Percentiles rank a stretch among this genome's conserved stretches.
These are phyloP conservation scores for Tenthredo distinguenda DNA, from an alignment of 2,888 invertebrate species.

Conservation along the genomic window DNA sequence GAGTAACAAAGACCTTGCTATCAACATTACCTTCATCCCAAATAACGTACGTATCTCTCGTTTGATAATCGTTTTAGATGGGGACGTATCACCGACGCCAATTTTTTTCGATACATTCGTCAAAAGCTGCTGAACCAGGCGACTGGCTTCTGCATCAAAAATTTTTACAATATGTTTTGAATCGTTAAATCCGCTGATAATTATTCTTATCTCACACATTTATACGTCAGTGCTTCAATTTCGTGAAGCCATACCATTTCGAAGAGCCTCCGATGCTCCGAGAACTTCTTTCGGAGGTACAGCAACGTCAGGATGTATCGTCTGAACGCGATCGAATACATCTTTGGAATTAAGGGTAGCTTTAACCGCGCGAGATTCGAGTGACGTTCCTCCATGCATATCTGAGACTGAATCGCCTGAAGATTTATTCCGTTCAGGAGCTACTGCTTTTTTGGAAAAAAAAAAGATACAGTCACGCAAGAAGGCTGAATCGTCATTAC, in stretches of 20 bases:
- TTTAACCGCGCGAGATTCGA: neutral
- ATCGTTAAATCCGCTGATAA: neutral
- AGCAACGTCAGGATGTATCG: conserved; percentile 59
- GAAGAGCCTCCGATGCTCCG: neutral
- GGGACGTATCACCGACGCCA: neutral
- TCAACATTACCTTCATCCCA: neutral
- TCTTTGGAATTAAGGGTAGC: conserved; percentile 42
- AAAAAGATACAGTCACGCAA: neutral
- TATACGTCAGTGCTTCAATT: neutral
- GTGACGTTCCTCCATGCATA: neutral
- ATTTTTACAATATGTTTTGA: neutral
- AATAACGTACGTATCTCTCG: neutral
- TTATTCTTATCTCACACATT: neutral
- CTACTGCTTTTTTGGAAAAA: neutral
- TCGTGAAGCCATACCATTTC: neutral
- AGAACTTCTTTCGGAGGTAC: conserved; percentile 35
- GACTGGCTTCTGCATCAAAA: conserved; percentile 54
- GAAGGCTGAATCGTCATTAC: neutral
- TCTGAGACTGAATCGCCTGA: neutral
- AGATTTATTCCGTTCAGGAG: conserved; percentile 1
- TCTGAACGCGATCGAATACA: conserved; percentile 54
- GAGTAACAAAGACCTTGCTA: neutral
- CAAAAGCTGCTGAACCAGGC: conserved; percentile 55
- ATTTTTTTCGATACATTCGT: neutral
- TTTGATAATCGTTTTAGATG: neutral